A percentile compares a stretch with the other conserved stretches of the same genome.
phyloP scores from a whole-genome alignment of 2,888 invertebrate genomes.

The Chironomus tentans region DNA sequence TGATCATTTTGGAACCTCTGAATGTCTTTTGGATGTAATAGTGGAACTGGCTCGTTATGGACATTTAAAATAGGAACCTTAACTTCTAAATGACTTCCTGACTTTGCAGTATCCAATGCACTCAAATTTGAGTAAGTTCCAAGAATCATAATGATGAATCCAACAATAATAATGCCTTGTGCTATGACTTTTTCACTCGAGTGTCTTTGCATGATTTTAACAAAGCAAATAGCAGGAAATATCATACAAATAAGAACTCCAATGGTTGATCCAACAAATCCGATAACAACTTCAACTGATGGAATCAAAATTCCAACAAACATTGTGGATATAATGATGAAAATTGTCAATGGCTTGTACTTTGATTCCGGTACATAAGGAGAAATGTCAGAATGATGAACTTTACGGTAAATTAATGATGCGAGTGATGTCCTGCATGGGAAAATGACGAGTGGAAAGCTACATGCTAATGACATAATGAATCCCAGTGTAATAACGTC shows the following conservation, averaged over 20 bases:
- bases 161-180: slow-evolving; percentile 73
- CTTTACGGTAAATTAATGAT: slow-evolving; percentile 76
- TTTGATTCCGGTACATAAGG: slow-evolving; percentile 72
- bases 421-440: slow-evolving; percentile 90
- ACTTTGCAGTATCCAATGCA: slow-evolving; percentile 54
- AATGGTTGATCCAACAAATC: slow-evolving; percentile 89
- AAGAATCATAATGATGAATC: slow-evolving; percentile 77
- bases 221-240: slow-evolving; percentile 84
- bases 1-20: not conserved
- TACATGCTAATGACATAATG: slow-evolving; percentile 87
- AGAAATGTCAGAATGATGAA: slow-evolving; percentile 56
- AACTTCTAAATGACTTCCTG: slow-evolving; percentile 36
- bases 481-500: slow-evolving; percentile 92
- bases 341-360: slow-evolving; percentile 73
- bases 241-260: slow-evolving; percentile 89
- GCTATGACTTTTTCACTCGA: slow-evolving; percentile 75
- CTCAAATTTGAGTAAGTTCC: slow-evolving; percentile 84
- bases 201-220: slow-evolving; percentile 71
- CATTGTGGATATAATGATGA: slow-evolving; percentile 67
- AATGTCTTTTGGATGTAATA: not conserved
- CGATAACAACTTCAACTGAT: slow-evolving; percentile 88
- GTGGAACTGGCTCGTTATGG: not conserved
- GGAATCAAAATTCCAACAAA: slow-evolving; percentile 79
- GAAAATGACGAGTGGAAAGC: slow-evolving; percentile 94
- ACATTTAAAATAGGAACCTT: slow-evolving; percentile 22